Evolutionary conservation across 1,140 invertebrate genomes (phyloP).

Genomic region (Grapholita molesta): DNA sequence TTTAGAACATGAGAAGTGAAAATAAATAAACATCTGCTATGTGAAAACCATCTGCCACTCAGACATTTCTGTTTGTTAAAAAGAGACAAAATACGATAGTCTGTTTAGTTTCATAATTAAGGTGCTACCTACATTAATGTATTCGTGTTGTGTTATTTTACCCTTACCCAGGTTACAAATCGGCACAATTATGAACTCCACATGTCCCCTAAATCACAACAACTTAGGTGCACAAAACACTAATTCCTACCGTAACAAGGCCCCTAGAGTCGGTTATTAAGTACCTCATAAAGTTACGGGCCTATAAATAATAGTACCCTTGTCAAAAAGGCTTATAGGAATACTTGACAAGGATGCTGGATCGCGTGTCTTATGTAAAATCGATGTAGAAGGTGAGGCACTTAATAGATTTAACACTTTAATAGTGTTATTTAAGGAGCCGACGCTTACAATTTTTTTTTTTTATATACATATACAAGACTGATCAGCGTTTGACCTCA

Average conservation of each 20-base stretch:
- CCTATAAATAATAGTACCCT: slow-evolving; percentile 55
- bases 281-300: slow-evolving; percentile 29
- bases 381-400: not conserved
- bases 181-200: slow-evolving; percentile 1
- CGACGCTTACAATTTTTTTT: too few relatives aligned
- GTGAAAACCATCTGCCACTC: too few relatives aligned
- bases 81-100: too few relatives aligned
- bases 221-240: slow-evolving; percentile 7
- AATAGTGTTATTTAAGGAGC: too few relatives aligned
- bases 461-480: too few relatives aligned
- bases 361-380: slow-evolving; percentile 10
- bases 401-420: not conserved
- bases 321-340: slow-evolving; percentile 47
- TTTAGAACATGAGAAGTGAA: too few relatives aligned
- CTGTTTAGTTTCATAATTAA: too few relatives aligned
- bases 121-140: too few relatives aligned
- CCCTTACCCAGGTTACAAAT: not conserved
- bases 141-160: too few relatives aligned
- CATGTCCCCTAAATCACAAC: slow-evolving; percentile 9
- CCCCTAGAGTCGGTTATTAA: slow-evolving; percentile 21
- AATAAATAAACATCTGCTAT: too few relatives aligned
- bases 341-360: slow-evolving; percentile 15
- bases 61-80: too few relatives aligned
- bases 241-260: slow-evolving; percentile 22
- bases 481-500: too few relatives aligned